These are phyloP conservation scores for Sialia sialis DNA, from an alignment of 2,113 vertebrate species.

Conservation along the genomic window DNA sequence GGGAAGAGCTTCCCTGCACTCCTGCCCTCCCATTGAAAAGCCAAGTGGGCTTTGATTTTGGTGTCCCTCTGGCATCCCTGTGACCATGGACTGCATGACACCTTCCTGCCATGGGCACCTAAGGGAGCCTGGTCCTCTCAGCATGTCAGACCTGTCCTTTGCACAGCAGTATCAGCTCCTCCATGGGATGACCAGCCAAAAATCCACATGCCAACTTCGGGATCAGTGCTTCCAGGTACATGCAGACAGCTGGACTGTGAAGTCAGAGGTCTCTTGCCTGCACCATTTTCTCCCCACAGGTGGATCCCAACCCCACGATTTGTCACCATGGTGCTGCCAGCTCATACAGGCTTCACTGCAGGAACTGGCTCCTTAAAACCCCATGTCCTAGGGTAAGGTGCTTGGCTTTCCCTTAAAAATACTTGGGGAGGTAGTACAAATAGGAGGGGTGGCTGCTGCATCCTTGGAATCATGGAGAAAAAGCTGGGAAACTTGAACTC, in stretches of 20 bases:
- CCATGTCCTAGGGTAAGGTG: not conserved
- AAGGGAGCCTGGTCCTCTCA: not conserved
- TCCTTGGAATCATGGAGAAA: not conserved
- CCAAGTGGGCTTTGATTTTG: not conserved
- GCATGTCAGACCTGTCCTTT: not conserved
- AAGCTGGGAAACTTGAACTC: not conserved
- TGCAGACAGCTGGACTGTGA: not conserved
- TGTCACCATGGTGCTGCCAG: not conserved
- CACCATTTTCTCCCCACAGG: not conserved
- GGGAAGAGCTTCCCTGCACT: not conserved
- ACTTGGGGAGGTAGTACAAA: not conserved
- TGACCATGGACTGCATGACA: fast-evolving
- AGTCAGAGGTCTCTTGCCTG: not conserved
- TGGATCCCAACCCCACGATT: not conserved
- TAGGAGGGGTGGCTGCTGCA: not conserved
- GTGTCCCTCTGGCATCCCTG: not conserved
- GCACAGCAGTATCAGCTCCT: not conserved
- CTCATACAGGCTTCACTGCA: not conserved
- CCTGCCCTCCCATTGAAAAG: not conserved
- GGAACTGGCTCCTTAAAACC: not conserved
- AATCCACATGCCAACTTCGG: not conserved
- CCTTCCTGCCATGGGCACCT: not conserved
- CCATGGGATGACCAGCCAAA: not conserved
- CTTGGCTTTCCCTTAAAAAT: not conserved
- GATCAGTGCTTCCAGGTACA: not conserved